Percentiles rank a stretch among this genome's conserved stretches.
Conservation (phyloP, 1,140 invertebrate genomes). For the Macrobrachium rosenbergii region DNA sequence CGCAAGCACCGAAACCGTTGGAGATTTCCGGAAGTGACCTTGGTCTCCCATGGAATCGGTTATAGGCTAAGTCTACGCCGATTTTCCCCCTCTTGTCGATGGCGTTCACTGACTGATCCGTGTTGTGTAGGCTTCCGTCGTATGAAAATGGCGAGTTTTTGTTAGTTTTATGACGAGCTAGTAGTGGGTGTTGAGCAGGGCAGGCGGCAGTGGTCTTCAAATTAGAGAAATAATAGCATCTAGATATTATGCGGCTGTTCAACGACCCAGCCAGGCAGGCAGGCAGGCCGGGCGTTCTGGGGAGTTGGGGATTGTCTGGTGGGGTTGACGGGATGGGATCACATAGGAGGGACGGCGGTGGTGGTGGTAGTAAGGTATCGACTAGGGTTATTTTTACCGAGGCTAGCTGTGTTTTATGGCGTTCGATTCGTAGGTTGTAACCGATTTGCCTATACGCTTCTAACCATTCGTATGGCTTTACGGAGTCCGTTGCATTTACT, state of each 20-base stretch:
- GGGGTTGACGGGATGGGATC: too few relatives aligned
- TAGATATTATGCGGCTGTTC: conserved; percentile 33
- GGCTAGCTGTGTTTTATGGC: conserved; percentile 3
- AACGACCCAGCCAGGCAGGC: conserved; percentile 37
- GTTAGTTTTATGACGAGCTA: conserved; percentile 1
- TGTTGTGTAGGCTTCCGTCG: too few relatives aligned
- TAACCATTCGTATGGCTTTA: too few relatives aligned
- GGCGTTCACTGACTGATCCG: too few relatives aligned
- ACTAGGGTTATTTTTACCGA: conserved; percentile 53
- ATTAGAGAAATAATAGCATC: conserved; percentile 42
- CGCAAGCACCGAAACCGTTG: too few relatives aligned
- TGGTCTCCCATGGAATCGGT: conserved; percentile 2
- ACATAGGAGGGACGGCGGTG: background rate
- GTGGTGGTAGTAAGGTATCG: conserved; percentile 38
- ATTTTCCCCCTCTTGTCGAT: too few relatives aligned
- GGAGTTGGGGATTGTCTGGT: background rate
- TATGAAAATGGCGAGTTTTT: background rate
- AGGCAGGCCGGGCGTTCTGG: background rate
- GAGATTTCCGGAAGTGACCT: conserved; percentile 10
- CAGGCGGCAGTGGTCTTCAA: conserved; percentile 11
- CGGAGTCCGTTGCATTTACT: too few relatives aligned
- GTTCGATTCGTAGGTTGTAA: background rate
- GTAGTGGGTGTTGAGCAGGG: background rate
- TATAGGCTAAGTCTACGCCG: background rate
- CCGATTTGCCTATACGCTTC: too few relatives aligned